Evolutionary conservation across 2,888 invertebrate species (phyloP).

Genomic region (Macrosoma leucophasiata): DNA sequence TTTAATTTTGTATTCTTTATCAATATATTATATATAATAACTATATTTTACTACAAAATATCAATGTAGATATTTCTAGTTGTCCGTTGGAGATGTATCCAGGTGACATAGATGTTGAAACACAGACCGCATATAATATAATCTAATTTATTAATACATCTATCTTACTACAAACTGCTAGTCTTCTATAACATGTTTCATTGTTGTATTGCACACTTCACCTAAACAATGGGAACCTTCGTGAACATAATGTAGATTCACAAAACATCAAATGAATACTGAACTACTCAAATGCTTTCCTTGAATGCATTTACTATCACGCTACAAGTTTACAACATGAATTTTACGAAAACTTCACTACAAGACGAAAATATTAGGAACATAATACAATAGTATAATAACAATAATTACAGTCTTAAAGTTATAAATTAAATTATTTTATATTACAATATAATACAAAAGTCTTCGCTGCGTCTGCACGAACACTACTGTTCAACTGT

Average conservation of each 20-base stretch:
- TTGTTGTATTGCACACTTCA: slow-evolving; percentile 67
- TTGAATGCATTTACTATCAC: slow-evolving; percentile 28
- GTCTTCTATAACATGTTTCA: slow-evolving; percentile 43
- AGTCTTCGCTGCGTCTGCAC: too few relatives aligned
- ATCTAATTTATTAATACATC: slow-evolving; percentile 41
- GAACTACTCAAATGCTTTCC: slow-evolving; percentile 20
- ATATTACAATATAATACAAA: slow-evolving; percentile 56
- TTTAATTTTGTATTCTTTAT: slow-evolving; percentile 71
- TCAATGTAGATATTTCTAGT: slow-evolving; percentile 46
- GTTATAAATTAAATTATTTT: slow-evolving; percentile 53
- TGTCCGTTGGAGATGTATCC: slow-evolving; percentile 34
- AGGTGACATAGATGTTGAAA: slow-evolving; percentile 42
- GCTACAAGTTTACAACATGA: slow-evolving; percentile 39
- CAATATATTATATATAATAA: slow-evolving; percentile 74
- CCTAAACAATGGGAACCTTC: slow-evolving; percentile 27
- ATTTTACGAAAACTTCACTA: slow-evolving; percentile 52
- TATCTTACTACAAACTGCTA: slow-evolving; percentile 47
- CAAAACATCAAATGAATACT: too few relatives aligned
- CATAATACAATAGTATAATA: slow-evolving; percentile 46
- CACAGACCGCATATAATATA: slow-evolving; percentile 53
- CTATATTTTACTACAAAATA: slow-evolving; percentile 67
- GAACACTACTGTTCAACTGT: too few relatives aligned
- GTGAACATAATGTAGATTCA: too few relatives aligned
- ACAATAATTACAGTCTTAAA: slow-evolving; percentile 62
- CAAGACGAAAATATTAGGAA: slow-evolving; percentile 67